Percentiles rank a stretch among this genome's conserved stretches.
phyloP scores from a whole-genome alignment of 1,140 invertebrate species.

The Bombus pascuorum region DNA sequence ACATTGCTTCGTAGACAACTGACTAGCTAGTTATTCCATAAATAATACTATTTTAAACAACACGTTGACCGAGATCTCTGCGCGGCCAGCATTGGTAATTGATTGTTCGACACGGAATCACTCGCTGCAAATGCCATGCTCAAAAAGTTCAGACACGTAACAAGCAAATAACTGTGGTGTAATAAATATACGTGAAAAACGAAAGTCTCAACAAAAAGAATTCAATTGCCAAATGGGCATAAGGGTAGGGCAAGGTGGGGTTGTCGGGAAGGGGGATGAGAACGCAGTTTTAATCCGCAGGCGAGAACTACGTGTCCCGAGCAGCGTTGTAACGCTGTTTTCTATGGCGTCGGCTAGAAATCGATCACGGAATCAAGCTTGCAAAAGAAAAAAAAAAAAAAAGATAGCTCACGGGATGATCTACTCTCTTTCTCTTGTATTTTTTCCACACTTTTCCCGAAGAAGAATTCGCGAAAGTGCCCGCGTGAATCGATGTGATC shows the following conservation, averaged over 20 bases:
- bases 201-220: conserved; percentile 56
- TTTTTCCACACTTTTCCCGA: background rate
- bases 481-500: background rate
- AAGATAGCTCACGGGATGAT: background rate
- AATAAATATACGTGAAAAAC: conserved; percentile 65
- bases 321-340: background rate
- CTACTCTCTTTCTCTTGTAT: background rate
- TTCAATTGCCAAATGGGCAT: conserved; percentile 45
- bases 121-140: conserved; percentile 80
- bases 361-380: conserved; percentile 11
- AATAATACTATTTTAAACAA: background rate
- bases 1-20: too few relatives aligned
- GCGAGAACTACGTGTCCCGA: conserved; percentile 38
- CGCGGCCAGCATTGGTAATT: conserved; percentile 36
- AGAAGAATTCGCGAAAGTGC: background rate
- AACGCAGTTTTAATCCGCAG: conserved; percentile 27
- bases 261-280: background rate
- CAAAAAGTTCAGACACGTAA: conserved; percentile 73
- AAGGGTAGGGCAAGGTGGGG: conserved; percentile 25
- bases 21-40: too few relatives aligned
- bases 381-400: background rate
- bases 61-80: conserved; percentile 4
- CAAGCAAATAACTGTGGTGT: conserved; percentile 75
- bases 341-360: background rate
- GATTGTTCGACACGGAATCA: conserved; percentile 66